phyloP scores from a whole-genome alignment of 2,888 invertebrate species.

The Noctua fimbriata region DNA sequence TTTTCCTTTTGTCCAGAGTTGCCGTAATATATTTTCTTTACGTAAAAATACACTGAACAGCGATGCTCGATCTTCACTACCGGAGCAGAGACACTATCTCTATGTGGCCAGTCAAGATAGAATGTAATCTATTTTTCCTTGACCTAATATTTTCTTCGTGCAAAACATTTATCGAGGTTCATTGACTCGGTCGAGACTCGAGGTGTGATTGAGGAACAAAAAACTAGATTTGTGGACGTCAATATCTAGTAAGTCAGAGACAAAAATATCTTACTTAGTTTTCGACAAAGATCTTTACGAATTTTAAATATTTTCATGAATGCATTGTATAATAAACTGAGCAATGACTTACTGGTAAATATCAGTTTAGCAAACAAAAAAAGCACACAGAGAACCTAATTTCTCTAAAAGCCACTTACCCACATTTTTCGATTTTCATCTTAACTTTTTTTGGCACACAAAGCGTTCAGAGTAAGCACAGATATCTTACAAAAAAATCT shows the following conservation, averaged over 20 bases:
- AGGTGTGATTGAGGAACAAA: slow-evolving; percentile 49
- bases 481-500: slow-evolving; percentile 43
- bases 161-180: slow-evolving; percentile 55
- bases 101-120: slow-evolving; percentile 51
- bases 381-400: slow-evolving; percentile 25
- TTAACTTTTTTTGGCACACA: slow-evolving; percentile 53
- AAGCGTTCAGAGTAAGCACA: slow-evolving; percentile 37
- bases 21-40: slow-evolving; percentile 16
- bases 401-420: slow-evolving; percentile 42
- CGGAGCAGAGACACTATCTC: slow-evolving; percentile 41
- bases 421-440: slow-evolving; percentile 32
- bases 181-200: slow-evolving; percentile 45
- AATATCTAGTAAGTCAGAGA: slow-evolving; percentile 1
- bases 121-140: slow-evolving; percentile 44
- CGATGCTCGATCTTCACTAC: slow-evolving; percentile 24
- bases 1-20: background rate
- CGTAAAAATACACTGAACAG: slow-evolving; percentile 23
- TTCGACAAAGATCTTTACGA: background rate
- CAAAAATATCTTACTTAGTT: slow-evolving; percentile 4
- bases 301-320: slow-evolving; percentile 11
- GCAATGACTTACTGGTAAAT: background rate
- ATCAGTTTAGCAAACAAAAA: slow-evolving; percentile 20
- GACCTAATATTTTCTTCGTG: slow-evolving; percentile 53
- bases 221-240: slow-evolving; percentile 25
- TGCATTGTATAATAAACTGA: background rate